Base-by-base conservation (phyloP, 1,140 invertebrate genomes). In the Sycobia sp. region DNA sequence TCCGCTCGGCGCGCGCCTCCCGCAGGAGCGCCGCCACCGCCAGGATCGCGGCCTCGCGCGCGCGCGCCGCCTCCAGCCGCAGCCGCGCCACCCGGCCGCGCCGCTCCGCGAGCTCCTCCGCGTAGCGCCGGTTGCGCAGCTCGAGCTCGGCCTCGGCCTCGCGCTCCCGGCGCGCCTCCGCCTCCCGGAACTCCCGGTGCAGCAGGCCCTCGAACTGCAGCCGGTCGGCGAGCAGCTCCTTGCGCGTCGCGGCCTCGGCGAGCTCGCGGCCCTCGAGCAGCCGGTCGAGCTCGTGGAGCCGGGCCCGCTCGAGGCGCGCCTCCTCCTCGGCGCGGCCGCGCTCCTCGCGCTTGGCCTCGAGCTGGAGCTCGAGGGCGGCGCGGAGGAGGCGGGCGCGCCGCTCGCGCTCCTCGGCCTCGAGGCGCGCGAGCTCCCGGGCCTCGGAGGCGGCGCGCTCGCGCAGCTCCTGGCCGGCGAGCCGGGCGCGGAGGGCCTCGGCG, bases 231-330 rank as follows among this genome's bases (percentile, higher is more conserved):
- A 69, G 18, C 3, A 66, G 50, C 1, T 57, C 34, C 44, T 67
- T 74, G 4, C 9, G 44, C 34, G 44, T 27, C 8, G 56, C 3
- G n/a, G 49, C 67, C 4, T 62, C 44, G 1, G 16, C 13, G 3
- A 51, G 25, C 10, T 77, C 71, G 0, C 32, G 25, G 14, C 68
- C 44, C 14, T 80, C 76, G 10, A 58, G 67, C 3, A 53, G 23
- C 11, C 59, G 46, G 10, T 77, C 74, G 2, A 67, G 57, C 38
- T 75, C 70, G 0, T 65, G 39, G 10, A 77, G 50, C 0, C 71
- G 7, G 32, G 53, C 41, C 25, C 76, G 69, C 10, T 77, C 73
- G 10, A 44, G 20, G 18, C 66, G 51, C 0, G 65, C 69, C 11
- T 73, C 59, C 16, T 72, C 63, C 18, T 64, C 49, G n/a, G 54